Percentiles rank a stretch among this genome's conserved stretches.
These are phyloP conservation scores for Temnopleurus reevesii DNA, from an alignment of 53 echinoderm and acorn worm species.

Conservation along the genomic window DNA sequence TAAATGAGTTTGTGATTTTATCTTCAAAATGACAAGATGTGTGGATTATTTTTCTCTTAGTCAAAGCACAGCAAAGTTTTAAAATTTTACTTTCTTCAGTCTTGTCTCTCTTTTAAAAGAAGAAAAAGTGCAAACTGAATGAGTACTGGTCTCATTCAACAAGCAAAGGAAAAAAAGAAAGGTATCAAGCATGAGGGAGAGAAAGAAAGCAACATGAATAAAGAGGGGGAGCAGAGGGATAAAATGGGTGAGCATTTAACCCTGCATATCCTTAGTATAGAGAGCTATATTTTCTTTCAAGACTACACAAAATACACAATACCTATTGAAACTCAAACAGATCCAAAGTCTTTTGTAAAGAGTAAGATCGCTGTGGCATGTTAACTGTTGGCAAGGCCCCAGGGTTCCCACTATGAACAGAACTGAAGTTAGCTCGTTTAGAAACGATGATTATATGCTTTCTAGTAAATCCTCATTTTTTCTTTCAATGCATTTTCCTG, in stretches of 20 bases:
- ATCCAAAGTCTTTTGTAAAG: constrained; percentile 35
- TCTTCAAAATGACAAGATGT: too few species aligned
- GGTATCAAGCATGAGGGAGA: neutral
- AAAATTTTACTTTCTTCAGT: neutral
- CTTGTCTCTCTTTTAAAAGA: neutral
- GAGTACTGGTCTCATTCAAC: neutral
- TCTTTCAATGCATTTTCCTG: neutral
- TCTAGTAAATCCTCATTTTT: constrained; percentile 5
- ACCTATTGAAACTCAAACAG: constrained; percentile 54
- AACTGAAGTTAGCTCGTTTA: neutral
- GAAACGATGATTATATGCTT: constrained; percentile 25
- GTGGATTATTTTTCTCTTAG: too few species aligned
- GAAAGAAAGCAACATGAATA: neutral
- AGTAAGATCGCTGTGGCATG: constrained; percentile 31
- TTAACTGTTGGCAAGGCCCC: constrained; percentile 14
- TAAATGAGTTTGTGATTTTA: too few species aligned
- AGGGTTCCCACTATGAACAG: constrained; percentile 1
- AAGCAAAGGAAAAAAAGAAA: neutral
- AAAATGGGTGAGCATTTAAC: constrained; percentile 23
- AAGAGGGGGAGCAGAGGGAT: neutral
- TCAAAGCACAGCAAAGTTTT: too few species aligned
- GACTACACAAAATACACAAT: constrained; percentile 41
- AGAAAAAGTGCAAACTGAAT: neutral
- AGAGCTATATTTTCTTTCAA: constrained; percentile 14
- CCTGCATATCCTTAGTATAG: constrained; percentile 30